These are phyloP conservation scores for Diuraphis noxia DNA, from an alignment of 1,140 invertebrate genomes.

Conservation along the genomic window DNA sequence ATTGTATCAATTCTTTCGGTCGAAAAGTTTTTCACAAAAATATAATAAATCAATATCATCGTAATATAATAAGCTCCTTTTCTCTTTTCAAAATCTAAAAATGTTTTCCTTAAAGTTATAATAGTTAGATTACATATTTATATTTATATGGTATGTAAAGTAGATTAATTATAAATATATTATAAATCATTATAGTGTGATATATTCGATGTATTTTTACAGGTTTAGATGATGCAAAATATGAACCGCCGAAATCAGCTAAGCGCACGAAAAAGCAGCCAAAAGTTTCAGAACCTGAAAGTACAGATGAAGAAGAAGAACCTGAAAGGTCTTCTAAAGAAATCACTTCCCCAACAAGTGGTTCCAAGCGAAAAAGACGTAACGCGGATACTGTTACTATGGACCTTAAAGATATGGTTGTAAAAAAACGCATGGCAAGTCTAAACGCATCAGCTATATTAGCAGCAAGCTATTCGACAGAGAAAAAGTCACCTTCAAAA, in stretches of 20 bases:
- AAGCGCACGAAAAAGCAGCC: constrained; percentile 46
- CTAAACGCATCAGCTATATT: constrained; percentile 90
- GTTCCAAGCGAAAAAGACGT: constrained; percentile 58
- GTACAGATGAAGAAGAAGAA: constrained; percentile 21
- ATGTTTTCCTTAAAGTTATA: not conserved
- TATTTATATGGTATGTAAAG: not conserved
- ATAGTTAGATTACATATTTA: not conserved
- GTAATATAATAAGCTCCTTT: not conserved
- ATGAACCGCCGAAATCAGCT: constrained; percentile 60
- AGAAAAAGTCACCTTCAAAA: constrained; percentile 65
- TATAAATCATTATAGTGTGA: not conserved
- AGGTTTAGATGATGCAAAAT: constrained; percentile 60
- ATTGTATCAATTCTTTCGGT: not conserved
- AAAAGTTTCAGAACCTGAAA: not conserved
- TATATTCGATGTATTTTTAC: not conserved
- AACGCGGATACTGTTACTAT: constrained; percentile 73
- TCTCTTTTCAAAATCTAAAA: not conserved
- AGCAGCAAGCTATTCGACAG: constrained; percentile 81
- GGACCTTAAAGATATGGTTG: constrained; percentile 85
- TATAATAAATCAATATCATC: not conserved
- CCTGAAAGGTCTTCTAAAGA: not conserved
- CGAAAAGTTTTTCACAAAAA: not conserved
- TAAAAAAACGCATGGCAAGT: constrained; percentile 88
- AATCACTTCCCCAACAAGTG: not conserved
- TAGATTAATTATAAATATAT: not conserved